A percentile compares a stretch with the other conserved stretches of the same genome.
Evolutionary conservation across 2,113 vertebrate genomes (phyloP).

Genomic region (Fulica atra): DNA sequence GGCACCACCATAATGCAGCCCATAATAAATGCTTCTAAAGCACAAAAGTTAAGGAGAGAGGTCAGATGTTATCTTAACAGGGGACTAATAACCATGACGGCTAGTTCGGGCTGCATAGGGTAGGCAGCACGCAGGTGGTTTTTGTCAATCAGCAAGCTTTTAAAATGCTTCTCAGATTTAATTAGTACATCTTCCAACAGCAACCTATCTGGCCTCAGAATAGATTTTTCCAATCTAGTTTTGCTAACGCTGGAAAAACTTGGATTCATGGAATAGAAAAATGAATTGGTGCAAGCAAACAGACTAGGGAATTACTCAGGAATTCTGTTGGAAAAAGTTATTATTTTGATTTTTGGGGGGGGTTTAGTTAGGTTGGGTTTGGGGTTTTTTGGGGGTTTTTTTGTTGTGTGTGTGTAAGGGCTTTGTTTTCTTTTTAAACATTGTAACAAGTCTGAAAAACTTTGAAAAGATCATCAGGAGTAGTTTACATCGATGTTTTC

Average conservation of each 20-base stretch:
- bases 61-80: conserved; percentile 46
- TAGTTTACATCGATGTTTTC: background rate
- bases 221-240: background rate
- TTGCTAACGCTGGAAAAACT: background rate
- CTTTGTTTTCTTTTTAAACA: background rate
- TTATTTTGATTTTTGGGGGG: background rate
- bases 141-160: conserved; percentile 51
- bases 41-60: conserved; percentile 33
- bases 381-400: no score
- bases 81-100: background rate
- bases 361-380: no score
- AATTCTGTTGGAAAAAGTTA: background rate
- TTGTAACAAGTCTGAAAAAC: background rate
- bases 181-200: conserved; percentile 26
- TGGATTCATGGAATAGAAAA: background rate
- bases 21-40: background rate
- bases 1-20: background rate
- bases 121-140: conserved; percentile 60
- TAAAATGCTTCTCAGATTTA: conserved; percentile 32
- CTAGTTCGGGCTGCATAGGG: background rate
- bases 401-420: no score
- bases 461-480: background rate
- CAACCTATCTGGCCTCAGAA: background rate
- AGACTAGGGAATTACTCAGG: background rate
- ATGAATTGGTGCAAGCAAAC: background rate